Evolutionary conservation across 2,113 vertebrate genomes (phyloP), one percentile per base, ranked within the genome.

Genomic region (Leptobrachium leishanense): DNA sequence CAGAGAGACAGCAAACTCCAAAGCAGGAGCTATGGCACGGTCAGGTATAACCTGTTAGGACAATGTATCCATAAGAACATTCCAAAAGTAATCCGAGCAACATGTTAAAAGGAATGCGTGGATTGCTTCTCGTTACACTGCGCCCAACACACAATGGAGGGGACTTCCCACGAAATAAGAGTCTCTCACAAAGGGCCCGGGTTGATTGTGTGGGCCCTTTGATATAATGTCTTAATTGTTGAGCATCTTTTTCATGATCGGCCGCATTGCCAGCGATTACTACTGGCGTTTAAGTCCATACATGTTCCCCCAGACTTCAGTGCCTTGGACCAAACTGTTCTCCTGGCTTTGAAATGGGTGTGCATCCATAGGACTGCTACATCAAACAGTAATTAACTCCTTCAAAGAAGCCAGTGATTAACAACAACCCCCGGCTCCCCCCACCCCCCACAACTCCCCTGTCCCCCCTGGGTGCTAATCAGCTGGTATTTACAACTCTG

Each of bases 321-420:
- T 63, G 53, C 15, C 15, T 39, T 20, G 11, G 75, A 39, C 68
- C 66, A 75, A 6, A 43, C 46, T 43, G 68, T 68, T 31, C 13
- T 43, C 41, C 62, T 62, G 43, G 13, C 66, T 46, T 44, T 53
- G 77, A 53, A 46, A 53, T 68, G 78, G 72, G 71, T 74, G 78
- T 43, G 20, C 73, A 68, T 74, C 54, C 71, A 74, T 20, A 81
- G 78, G 13, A 67, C 70, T 59, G 63, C 42, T 41, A 81, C 78
- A 81, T 81, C 78, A 81, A 81, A 81, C 72, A 81, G 78, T 63
- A 81, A 81, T 81, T 81, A 74, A 46, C 72, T 81, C 72, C 78
- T 81, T 81, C 65, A 81, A 81, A 81, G 72, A 41, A 68, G 2
- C 78, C 11, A 13, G 65, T 81, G 71, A 81, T 74, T 81, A 65